Percentiles rank a stretch among this genome's conserved stretches.
phyloP scores from a whole-genome alignment of 2,113 vertebrate species.

The Etia nguti region DNA sequence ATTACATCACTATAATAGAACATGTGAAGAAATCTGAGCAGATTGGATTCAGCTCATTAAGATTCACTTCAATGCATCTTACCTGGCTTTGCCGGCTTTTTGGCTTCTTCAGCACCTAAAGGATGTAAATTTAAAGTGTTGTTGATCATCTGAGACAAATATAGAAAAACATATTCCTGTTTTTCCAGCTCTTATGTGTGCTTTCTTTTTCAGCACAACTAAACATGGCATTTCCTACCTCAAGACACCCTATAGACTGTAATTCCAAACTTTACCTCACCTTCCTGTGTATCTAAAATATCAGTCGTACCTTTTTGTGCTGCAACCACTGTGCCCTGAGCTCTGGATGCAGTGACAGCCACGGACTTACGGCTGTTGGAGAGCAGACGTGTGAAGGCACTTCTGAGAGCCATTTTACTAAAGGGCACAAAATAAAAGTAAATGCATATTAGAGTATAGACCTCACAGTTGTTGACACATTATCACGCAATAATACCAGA shows the following conservation, averaged over 20 bases:
- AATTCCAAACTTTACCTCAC: not conserved
- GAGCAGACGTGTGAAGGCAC: constrained; percentile 44
- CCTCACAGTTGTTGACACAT: not conserved
- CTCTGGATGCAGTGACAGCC: constrained; percentile 17
- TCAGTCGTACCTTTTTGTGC: constrained; percentile 1
- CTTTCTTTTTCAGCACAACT: not conserved
- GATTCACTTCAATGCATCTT: not conserved
- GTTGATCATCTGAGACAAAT: not conserved
- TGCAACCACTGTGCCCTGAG: constrained; percentile 59
- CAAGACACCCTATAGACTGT: not conserved
- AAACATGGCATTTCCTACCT: not conserved
- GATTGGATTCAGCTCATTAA: not conserved
- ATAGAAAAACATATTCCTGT: not conserved
- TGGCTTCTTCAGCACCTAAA: constrained; percentile 46
- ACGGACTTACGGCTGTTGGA: constrained; percentile 38
- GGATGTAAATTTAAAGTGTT: not conserved
- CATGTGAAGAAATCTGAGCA: not conserved
- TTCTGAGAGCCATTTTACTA: constrained; percentile 67
- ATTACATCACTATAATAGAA: constrained; percentile 12
- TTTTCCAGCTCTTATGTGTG: not conserved
- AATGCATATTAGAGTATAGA: not conserved
- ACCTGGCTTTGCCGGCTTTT: constrained; percentile 40
- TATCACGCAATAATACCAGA: not conserved
- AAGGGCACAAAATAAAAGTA: not conserved
- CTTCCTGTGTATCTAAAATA: not conserved